These are phyloP conservation scores for Tupiocoris notatus DNA, from an alignment of 2,888 invertebrate species.

Conservation along the genomic window DNA sequence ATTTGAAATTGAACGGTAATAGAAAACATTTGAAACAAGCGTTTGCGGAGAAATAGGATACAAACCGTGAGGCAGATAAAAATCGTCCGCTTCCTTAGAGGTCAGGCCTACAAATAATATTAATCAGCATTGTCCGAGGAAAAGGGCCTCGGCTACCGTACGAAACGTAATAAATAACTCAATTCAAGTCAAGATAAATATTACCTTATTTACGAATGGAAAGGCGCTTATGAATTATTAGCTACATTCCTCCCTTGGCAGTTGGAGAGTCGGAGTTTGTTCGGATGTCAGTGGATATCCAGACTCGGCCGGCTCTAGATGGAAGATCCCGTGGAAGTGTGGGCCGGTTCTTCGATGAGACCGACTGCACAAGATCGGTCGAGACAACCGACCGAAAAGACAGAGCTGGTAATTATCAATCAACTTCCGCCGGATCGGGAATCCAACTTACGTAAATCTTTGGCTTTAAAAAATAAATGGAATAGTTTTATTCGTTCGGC, in stretches of 20 bases:
- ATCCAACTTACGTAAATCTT: too few relatives aligned
- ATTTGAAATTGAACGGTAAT: too few relatives aligned
- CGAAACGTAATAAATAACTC: conserved; percentile 21
- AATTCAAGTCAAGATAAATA: conserved; percentile 28
- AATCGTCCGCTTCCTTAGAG: not conserved
- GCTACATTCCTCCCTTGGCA: not conserved
- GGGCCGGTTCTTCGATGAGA: not conserved
- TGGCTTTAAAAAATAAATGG: too few relatives aligned
- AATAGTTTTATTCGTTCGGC: too few relatives aligned
- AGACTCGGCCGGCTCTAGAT: not conserved
- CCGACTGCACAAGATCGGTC: not conserved
- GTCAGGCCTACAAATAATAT: not conserved
- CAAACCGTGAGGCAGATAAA: not conserved
- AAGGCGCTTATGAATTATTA: not conserved
- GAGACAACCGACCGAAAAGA: not conserved
- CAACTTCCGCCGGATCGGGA: not conserved
- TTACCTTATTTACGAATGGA: conserved; percentile 21
- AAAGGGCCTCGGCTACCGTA: conserved; percentile 13
- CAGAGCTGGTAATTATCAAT: conserved; percentile 13
- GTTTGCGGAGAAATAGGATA: not conserved
- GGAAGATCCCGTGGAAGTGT: too few relatives aligned
- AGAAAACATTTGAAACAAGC: too few relatives aligned
- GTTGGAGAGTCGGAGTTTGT: not conserved
- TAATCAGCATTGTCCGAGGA: conserved; percentile 27
- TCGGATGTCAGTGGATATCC: conserved; percentile 12